A percentile compares a stretch with the other conserved stretches of the same genome.
Conservation (phyloP, 30 jellyfish, hydroid and myxozoan species). For the Rhopilema esculentum region DNA sequence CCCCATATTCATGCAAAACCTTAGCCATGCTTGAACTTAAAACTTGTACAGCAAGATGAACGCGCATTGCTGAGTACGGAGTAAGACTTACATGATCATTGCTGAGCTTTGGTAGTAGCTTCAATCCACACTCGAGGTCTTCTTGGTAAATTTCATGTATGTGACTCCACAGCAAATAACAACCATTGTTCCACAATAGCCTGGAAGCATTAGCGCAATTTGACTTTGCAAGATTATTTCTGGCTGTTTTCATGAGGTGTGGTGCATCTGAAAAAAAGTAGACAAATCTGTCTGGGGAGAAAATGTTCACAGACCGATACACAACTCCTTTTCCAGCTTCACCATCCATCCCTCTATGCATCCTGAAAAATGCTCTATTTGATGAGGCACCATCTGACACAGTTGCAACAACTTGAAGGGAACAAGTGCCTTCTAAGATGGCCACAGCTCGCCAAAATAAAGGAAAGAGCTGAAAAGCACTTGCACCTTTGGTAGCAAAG, state of each 20-base stretch:
- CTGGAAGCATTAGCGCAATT: constrained; percentile 7
- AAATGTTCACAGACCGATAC: constrained; percentile 6
- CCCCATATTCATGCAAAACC: constrained; percentile 52
- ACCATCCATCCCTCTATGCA: constrained; percentile 24
- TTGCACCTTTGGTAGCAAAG: constrained; percentile 77
- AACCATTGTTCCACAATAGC: constrained; percentile 45
- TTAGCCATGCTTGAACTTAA: constrained; percentile 50
- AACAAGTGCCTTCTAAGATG: constrained; percentile 43
- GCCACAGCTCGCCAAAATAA: constrained; percentile 69
- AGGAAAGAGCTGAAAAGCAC: constrained; percentile 47
- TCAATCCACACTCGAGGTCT: constrained; percentile 57
- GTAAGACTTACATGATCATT: constrained; percentile 30
- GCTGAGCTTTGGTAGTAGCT: constrained; percentile 45
- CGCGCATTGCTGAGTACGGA: constrained; percentile 59
- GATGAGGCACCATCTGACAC: constrained; percentile 82
- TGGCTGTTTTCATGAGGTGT: constrained; percentile 49
- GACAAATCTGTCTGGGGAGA: constrained; percentile 26
- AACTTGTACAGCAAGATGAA: constrained; percentile 48
- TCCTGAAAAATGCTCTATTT: constrained; percentile 43
- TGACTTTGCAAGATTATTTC: constrained; percentile 28
- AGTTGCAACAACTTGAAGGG: constrained; percentile 63
- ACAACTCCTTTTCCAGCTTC: constrained; percentile 29
- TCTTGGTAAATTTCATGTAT: constrained; percentile 41
- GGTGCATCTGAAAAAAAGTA: constrained; percentile 43
- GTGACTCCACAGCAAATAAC: constrained; percentile 52